phyloP scores from a whole-genome alignment of 2,797 vertebrate genomes.

The Hybognathus amarus region DNA sequence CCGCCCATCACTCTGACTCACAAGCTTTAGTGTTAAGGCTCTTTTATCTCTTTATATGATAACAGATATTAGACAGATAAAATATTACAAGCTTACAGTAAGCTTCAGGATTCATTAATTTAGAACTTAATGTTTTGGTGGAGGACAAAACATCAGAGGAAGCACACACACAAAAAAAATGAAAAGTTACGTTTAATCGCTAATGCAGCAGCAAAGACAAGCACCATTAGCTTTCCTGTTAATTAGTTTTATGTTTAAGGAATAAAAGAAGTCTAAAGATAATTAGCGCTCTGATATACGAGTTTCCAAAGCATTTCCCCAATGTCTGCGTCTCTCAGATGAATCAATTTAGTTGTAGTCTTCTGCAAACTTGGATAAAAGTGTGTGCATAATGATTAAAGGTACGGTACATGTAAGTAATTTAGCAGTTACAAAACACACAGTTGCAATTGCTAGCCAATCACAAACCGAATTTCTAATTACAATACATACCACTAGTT shows the following conservation, averaged over 20 bases:
- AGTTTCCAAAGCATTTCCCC: neutral
- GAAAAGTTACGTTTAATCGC: neutral
- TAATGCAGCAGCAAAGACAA: constrained; percentile 11
- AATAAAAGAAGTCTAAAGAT: constrained; percentile 26
- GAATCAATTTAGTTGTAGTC: neutral
- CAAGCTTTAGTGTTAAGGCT: neutral
- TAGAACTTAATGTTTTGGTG: neutral
- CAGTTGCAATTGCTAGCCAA: neutral
- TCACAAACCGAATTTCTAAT: neutral
- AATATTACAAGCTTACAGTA: constrained; percentile 1
- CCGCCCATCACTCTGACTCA: constrained; percentile 30
- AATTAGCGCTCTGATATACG: neutral
- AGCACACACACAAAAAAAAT: no score
- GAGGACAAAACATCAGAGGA: neutral
- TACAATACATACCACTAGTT: neutral
- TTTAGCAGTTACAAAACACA: neutral
- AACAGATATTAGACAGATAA: neutral
- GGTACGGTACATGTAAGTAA: neutral
- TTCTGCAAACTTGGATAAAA: neutral
- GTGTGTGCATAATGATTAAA: neutral
- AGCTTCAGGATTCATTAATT: neutral
- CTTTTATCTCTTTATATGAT: constrained; percentile 16
- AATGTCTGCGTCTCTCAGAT: neutral
- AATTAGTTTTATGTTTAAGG: constrained; percentile 23
- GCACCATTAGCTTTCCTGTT: constrained; percentile 23